Conservation (phyloP, 2,113 vertebrate genomes). For the Chelonoidis abingdonii region DNA sequence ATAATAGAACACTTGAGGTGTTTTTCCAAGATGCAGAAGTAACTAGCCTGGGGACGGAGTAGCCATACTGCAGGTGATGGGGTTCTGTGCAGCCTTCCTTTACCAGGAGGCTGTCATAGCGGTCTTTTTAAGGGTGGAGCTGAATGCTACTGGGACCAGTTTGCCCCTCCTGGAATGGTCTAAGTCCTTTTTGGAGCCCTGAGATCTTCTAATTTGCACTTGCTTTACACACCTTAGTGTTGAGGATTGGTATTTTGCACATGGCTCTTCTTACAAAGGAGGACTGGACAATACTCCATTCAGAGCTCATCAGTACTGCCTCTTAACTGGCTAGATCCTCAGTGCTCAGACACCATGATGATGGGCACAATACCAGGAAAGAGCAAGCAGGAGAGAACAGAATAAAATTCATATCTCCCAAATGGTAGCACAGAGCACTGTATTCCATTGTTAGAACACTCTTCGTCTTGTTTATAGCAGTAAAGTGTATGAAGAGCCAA, state of each 20-base stretch:
- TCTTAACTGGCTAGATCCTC: neutral
- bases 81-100: neutral
- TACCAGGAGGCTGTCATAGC: neutral
- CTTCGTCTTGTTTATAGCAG: neutral
- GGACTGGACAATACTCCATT: neutral
- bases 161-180: neutral
- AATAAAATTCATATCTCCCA: neutral
- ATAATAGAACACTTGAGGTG: neutral
- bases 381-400: neutral
- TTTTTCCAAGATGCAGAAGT: neutral
- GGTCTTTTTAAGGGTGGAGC: neutral
- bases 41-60: neutral
- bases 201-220: neutral
- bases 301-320: neutral
- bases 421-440: fast-evolving
- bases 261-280: neutral
- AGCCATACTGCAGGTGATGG: neutral
- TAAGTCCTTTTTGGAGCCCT: fast-evolving
- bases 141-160: neutral
- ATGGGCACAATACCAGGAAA: neutral
- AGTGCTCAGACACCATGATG: fast-evolving
- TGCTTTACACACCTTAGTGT: neutral
- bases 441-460: neutral
- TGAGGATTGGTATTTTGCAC: fast-evolving
- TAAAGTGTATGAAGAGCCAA: neutral